Evolutionary conservation across 1,140 invertebrate genomes (phyloP).

Genomic region (Drosophila trapezifrons): DNA sequence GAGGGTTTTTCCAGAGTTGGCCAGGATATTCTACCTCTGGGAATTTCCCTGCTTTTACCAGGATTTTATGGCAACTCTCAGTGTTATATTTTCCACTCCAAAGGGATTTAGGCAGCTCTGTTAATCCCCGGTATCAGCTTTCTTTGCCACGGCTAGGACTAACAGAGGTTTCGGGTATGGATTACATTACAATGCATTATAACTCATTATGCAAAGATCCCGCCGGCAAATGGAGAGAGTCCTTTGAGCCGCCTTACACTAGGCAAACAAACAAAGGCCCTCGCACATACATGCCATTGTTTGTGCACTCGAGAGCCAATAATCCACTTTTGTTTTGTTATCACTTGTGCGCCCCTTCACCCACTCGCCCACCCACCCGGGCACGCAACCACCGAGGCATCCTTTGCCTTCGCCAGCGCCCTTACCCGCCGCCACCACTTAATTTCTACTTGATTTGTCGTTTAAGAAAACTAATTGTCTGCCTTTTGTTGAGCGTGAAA

Average conservation of each 20-base stretch:
- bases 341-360: slow-evolving; percentile 52
- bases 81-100: slow-evolving; percentile 44
- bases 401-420: slow-evolving; percentile 27
- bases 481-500: slow-evolving; percentile 82
- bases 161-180: slow-evolving; percentile 16
- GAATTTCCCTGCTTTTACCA: slow-evolving; percentile 40
- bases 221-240: slow-evolving; percentile 10
- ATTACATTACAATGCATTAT: slow-evolving; percentile 20
- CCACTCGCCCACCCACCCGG: slow-evolving; percentile 11
- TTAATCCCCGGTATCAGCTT: slow-evolving; percentile 7
- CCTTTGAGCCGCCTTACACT: slow-evolving; percentile 42
- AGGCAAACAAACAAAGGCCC: slow-evolving; percentile 44
- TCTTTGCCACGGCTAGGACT: neutral
- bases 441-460: slow-evolving; percentile 84
- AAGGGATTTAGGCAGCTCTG: neutral
- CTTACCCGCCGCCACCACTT: slow-evolving; percentile 73
- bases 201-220: slow-evolving; percentile 34
- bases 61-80: slow-evolving; percentile 29
- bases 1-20: neutral
- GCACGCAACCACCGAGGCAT: slow-evolving; percentile 13
- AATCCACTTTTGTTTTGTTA: slow-evolving; percentile 83
- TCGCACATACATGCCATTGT: slow-evolving; percentile 49
- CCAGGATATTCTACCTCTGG: neutral
- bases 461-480: slow-evolving; percentile 84
- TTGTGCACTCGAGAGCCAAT: slow-evolving; percentile 77